Evolutionary conservation across 2,113 vertebrate species (phyloP), one percentile per base, ranked within the genome.

Genomic region (Aptenodytes patagonicus): DNA sequence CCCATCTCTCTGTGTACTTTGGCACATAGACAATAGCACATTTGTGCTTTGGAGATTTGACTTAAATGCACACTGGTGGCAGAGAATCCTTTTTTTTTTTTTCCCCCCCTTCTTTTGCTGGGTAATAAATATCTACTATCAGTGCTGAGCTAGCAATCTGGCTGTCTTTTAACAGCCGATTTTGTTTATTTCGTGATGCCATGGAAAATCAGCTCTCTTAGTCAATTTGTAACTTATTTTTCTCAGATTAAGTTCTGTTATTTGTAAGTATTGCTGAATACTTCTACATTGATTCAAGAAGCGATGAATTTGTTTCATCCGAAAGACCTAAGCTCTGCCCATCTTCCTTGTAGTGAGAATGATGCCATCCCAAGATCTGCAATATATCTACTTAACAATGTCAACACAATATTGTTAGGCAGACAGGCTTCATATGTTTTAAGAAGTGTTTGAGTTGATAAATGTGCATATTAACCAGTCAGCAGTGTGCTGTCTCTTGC

Each of bases 391-490:
- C 73, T 87, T 93, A 92, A 84, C 49, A 71, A 25, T 66, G 84
- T 91, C 93, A 95, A 93, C 89, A 95, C 54, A 91, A 28, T 80
- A 69, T 79, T 55, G 58, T 91, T 95, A 87, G 75, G 42, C 83
- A 87, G 85, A 64, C 73, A 47, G 69, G 64, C 38, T 72, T 92
- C 57, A 29, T 83, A 61, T 80, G 78, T 81, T 81, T 90, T 87
- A 80, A 72, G 73, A 81, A 87, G 47, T 57, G 62, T 72, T 87
- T 78, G 93, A 79, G 34, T 32, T 95, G 89, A 94, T 93, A 91
- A 90, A 93, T 91, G 49, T 90, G 78, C 62, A 21, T 95, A 49
- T 88, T 89, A 95, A 91, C 42, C 87, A 96, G 91, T 73, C 89
- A 88, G 90, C 75, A 90, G 68, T 8, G 38, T 86, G 89, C 76